These are phyloP conservation scores for Achatina immaculata DNA, from an alignment of 1,140 invertebrate species.

Conservation along the genomic window DNA sequence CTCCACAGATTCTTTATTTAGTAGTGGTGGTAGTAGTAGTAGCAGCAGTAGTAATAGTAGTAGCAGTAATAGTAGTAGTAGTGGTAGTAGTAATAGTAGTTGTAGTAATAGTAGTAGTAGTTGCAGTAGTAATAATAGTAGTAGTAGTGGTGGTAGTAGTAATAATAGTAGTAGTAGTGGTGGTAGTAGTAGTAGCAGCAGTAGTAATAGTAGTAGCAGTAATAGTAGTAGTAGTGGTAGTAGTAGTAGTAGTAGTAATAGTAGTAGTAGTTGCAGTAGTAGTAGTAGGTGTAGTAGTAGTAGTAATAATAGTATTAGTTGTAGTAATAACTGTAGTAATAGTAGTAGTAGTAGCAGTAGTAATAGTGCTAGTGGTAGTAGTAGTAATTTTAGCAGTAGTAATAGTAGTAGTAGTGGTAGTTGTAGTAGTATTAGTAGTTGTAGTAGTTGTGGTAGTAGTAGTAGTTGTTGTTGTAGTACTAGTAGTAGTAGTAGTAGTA, in stretches of 20 bases:
- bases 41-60: neutral
- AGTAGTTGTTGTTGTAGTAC: neutral
- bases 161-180: neutral
- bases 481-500: neutral
- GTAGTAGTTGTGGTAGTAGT: neutral
- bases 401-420: no score
- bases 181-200: neutral
- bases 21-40: no score
- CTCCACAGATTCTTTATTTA: no score
- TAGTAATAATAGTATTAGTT: neutral
- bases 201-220: neutral
- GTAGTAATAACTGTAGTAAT: neutral
- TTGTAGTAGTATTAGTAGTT: neutral
- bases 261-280: neutral
- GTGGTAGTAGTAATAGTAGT: slow-evolving; percentile 3
- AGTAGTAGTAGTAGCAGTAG: neutral
- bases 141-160: neutral
- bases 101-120: slow-evolving; percentile 1
- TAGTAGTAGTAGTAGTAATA: slow-evolving; percentile 4
- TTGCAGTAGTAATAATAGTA: neutral
- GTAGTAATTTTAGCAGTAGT: neutral
- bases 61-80: slow-evolving; percentile 12
- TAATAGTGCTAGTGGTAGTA: neutral
- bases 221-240: neutral
- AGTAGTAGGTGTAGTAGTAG: neutral